phyloP scores from a whole-genome alignment of 2,888 invertebrate genomes.

The Yponomeuta malinellus region DNA sequence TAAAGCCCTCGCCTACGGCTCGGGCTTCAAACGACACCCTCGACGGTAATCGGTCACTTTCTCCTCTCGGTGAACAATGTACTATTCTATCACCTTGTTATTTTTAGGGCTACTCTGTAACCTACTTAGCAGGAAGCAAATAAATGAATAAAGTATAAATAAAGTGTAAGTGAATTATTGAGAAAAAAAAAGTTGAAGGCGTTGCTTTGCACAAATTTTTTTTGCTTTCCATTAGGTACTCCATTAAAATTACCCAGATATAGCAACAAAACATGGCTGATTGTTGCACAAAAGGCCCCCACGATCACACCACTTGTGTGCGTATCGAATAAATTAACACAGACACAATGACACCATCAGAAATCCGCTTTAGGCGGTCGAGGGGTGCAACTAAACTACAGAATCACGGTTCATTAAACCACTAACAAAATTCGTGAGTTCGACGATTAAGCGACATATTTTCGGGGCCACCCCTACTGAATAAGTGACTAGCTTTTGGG shows the following conservation, averaged over 20 bases:
- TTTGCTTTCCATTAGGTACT: too few species aligned
- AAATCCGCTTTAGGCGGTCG: conserved; percentile 41
- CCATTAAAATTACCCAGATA: not conserved
- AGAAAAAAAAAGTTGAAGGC: too few species aligned
- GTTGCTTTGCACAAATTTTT: too few species aligned
- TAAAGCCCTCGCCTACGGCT: too few species aligned
- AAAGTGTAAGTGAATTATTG: too few species aligned
- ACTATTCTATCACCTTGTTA: too few species aligned
- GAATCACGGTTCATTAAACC: conserved; percentile 68
- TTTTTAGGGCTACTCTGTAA: too few species aligned
- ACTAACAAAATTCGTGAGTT: conserved; percentile 39
- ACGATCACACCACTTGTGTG: conserved; percentile 34
- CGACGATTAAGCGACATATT: conserved; percentile 42
- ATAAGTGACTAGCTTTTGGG: not conserved
- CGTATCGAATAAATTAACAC: conserved; percentile 49
- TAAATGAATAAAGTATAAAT: too few species aligned
- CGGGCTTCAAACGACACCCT: too few species aligned
- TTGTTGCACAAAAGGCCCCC: not conserved
- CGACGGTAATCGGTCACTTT: too few species aligned
- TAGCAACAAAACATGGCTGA: not conserved
- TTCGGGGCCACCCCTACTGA: conserved; percentile 35
- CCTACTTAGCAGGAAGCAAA: too few species aligned
- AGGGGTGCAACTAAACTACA: conserved; percentile 50
- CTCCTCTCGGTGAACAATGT: too few species aligned
- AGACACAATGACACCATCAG: conserved; percentile 44